Percentiles rank a stretch among this genome's conserved stretches.
Conservation (phyloP, 2,888 invertebrate species). For the Plemyria rubiginata region DNA sequence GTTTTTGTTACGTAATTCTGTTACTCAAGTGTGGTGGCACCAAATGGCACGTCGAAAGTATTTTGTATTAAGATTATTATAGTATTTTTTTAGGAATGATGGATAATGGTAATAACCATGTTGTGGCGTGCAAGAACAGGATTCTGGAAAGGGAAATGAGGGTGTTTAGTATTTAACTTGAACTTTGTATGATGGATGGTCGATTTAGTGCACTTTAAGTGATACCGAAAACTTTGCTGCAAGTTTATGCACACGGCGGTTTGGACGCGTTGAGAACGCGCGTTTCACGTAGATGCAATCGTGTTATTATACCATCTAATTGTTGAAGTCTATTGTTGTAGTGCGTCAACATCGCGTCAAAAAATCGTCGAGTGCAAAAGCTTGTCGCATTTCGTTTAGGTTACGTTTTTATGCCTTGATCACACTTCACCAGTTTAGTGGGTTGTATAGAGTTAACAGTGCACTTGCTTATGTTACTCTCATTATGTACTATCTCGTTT, state of each 20-base stretch:
- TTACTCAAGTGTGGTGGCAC: constrained; percentile 1
- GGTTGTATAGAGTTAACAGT: no score
- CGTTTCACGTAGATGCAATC: no score
- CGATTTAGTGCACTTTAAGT: neutral
- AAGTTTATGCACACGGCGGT: no score
- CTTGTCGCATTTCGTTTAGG: neutral
- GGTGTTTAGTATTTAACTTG: neutral
- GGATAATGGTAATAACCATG: neutral
- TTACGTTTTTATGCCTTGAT: neutral
- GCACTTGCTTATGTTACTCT: no score
- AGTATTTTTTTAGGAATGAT: constrained; percentile 12
- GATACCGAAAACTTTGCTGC: neutral
- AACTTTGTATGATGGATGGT: constrained; percentile 2
- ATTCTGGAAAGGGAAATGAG: neutral
- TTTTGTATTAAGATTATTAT: constrained; percentile 7
- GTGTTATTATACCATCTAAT: no score
- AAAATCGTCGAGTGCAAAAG: neutral
- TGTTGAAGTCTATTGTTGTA: no score
- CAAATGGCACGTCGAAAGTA: neutral
- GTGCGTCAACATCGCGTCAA: neutral
- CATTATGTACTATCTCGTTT: neutral
- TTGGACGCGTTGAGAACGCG: no score
- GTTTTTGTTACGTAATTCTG: neutral
- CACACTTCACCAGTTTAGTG: neutral
- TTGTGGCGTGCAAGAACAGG: neutral